Base-by-base conservation (phyloP, 2,113 vertebrate genomes). In the Struthidea cinerea region DNA sequence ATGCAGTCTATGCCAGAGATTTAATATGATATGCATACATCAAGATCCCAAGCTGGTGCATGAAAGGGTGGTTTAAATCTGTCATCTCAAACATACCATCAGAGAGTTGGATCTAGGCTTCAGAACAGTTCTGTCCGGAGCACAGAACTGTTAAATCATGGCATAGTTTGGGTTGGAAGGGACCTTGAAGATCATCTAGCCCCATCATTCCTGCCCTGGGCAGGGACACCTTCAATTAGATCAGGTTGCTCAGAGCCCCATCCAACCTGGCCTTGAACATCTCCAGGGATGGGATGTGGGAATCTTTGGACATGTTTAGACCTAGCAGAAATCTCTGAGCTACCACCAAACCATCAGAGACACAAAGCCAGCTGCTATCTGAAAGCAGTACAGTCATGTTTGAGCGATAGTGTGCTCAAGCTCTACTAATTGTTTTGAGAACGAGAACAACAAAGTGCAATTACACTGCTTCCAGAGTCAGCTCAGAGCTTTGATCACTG, bases 271-370 rank as follows among this genome's bases (percentile, higher is more conserved):
- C 53, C 60, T 39, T 52, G 46, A 68, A 68, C 17, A 61, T 22
- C 26, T 47, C 30, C 41, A 47, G 35, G 6, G 26, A 61, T 49
- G 15, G 26, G 15, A 69, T 9, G 26, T 42, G 26, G 42, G n/a
- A 42, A 42, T 42, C 19, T 61, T 16, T 21, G 23, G 60, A 41
- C 0, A 0, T n/a, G 18, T 53, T 82, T 16, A 56, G n/a, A 85
- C 30, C 30, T 28, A 74, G 47, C 11, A 93, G 77, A 87, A 91
- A 75, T 47, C 35, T 47, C 42, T 75, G 52, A 76, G 49, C 42
- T 64, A 70, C 52, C 41, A 75, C 15, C 39, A 81, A 74, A n/a
- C 28, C 16, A 55, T 32, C 6, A 56, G n/a, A 89, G 73, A 10
- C 73, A 60, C 55, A 50, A 47, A 73, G 70, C 24, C 32, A 83